Evolutionary conservation across 2,113 vertebrate species (phyloP).

Genomic region (Dryoscopus gambensis): DNA sequence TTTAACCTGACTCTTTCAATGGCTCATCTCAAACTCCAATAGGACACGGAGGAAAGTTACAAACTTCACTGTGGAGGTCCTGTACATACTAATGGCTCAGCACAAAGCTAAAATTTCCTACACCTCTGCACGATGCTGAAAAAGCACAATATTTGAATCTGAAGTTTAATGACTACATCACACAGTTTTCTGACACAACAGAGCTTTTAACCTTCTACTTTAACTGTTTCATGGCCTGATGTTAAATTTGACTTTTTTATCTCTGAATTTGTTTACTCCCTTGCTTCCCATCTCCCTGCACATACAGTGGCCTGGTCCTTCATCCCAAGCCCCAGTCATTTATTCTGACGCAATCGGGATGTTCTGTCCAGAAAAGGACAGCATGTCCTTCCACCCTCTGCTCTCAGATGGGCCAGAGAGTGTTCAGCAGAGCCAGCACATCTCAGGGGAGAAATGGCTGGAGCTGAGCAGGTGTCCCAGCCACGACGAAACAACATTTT

Average conservation of each 20-base stretch:
- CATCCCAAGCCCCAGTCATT: neutral
- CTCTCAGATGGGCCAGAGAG: neutral
- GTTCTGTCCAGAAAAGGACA: neutral
- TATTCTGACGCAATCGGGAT: neutral
- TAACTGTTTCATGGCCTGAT: neutral
- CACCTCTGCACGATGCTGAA: neutral
- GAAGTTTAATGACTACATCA: neutral
- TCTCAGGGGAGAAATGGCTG: neutral
- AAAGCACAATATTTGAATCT: neutral
- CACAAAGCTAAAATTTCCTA: neutral
- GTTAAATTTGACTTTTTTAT: neutral
- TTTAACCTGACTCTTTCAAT: neutral
- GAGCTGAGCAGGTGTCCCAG: conserved; percentile 29
- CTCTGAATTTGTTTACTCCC: neutral
- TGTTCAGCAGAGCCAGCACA: conserved; percentile 28
- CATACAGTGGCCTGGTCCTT: neutral
- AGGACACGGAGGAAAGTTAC: neutral
- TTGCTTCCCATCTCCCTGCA: neutral
- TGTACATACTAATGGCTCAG: neutral
- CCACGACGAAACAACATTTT: neutral
- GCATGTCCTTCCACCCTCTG: neutral
- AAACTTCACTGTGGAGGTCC: neutral
- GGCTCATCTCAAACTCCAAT: neutral
- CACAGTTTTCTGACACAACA: neutral
- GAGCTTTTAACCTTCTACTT: neutral